These are phyloP conservation scores for Neotragus moschatus DNA, from an alignment of 2,113 vertebrate genomes.

Conservation along the genomic window DNA sequence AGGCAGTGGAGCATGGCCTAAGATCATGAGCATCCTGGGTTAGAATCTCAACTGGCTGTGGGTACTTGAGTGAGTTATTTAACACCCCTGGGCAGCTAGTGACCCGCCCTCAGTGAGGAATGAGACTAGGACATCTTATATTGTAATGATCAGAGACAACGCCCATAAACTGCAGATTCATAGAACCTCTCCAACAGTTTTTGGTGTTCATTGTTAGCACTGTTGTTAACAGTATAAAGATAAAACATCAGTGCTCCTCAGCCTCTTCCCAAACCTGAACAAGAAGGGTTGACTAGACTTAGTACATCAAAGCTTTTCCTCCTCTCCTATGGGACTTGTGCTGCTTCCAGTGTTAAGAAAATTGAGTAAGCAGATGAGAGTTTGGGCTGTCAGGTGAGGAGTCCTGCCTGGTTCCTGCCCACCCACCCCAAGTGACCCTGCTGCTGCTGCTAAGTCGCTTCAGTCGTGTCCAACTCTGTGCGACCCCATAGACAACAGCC, in stretches of 20 bases:
- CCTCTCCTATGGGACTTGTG: neutral
- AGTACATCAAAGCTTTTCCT: neutral
- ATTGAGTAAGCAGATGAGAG: neutral
- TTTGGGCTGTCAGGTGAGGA: neutral
- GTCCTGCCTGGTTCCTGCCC: neutral
- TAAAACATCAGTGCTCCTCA: neutral
- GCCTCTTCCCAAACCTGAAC: neutral
- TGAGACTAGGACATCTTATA: neutral
- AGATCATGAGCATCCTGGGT: neutral
- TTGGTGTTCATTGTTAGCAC: neutral
- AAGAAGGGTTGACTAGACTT: neutral
- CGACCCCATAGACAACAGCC: no score
- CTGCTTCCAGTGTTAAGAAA: neutral
- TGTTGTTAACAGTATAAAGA: neutral
- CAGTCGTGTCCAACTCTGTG: no score
- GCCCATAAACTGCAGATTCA: neutral
- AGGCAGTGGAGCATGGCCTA: neutral
- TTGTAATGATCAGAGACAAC: neutral
- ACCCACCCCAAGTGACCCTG: neutral
- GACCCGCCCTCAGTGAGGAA: neutral
- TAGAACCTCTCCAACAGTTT: neutral
- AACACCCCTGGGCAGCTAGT: neutral
- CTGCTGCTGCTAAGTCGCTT: no score
- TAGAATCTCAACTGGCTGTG: neutral
- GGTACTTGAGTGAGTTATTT: neutral